Conservation (phyloP, 2,888 invertebrate genomes). For the Trachelus tabidus region DNA sequence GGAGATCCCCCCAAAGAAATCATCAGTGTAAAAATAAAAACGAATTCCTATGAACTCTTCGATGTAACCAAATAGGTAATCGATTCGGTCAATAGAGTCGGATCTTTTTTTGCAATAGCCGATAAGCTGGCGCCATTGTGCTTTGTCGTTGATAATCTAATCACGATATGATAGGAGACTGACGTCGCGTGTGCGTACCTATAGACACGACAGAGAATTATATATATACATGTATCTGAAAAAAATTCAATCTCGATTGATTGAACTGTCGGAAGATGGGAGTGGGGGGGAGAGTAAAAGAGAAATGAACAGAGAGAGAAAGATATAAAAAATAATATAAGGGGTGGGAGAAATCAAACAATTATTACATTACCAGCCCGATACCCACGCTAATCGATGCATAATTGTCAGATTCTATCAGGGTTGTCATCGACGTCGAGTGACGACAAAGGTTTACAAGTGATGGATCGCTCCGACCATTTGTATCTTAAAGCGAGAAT, state of each 20-base stretch:
- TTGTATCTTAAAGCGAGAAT: neutral
- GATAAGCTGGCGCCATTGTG: constrained; percentile 50
- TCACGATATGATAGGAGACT: constrained; percentile 45
- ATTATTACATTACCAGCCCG: neutral
- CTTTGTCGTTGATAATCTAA: constrained; percentile 52
- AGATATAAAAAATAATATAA: neutral
- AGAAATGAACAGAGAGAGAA: neutral
- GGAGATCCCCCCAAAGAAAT: neutral
- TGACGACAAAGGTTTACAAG: neutral
- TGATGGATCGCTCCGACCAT: neutral
- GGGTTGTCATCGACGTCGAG: neutral
- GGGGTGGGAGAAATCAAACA: neutral
- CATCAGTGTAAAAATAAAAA: too few species aligned
- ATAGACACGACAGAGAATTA: constrained; percentile 20
- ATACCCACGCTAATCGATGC: neutral
- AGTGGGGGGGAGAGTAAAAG: neutral
- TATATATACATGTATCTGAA: constrained; percentile 23
- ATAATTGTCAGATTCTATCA: neutral
- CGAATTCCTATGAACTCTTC: neutral
- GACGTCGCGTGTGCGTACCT: constrained; percentile 22
- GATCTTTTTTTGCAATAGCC: constrained; percentile 20
- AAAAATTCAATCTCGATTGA: constrained; percentile 11
- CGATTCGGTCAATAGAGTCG: constrained; percentile 1
- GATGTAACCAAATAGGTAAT: neutral
- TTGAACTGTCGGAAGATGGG: neutral